These are phyloP conservation scores for Festucalex cinctus DNA, from an alignment of 2,113 vertebrate genomes.

Conservation along the genomic window DNA sequence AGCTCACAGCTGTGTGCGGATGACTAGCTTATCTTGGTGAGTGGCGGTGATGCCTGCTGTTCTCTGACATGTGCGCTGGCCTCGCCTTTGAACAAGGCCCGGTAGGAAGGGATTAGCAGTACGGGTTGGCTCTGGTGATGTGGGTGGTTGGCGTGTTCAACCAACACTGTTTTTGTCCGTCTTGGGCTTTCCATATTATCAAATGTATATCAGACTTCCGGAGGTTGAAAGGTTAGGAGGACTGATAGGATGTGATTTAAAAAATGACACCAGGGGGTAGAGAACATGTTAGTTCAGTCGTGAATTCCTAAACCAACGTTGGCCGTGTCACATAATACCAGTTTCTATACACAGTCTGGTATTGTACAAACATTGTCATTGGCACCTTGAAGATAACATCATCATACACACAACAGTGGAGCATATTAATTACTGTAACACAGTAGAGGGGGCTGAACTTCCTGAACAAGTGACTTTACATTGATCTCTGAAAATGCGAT, in stretches of 20 bases:
- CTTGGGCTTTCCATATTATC: slow-evolving; percentile 30
- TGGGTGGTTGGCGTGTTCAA: slow-evolving; percentile 9
- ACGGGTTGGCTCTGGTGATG: slow-evolving; percentile 21
- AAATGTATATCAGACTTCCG: slow-evolving; percentile 50
- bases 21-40: slow-evolving; percentile 54
- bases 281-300: slow-evolving; percentile 39
- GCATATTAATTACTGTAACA: slow-evolving; percentile 1
- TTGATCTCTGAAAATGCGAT: not conserved
- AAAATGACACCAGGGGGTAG: slow-evolving; percentile 28
- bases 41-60: slow-evolving; percentile 48
- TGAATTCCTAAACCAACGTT: slow-evolving; percentile 29
- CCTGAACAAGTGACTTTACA: not conserved
- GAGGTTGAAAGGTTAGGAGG: slow-evolving; percentile 44
- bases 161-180: slow-evolving; percentile 41
- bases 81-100: slow-evolving; percentile 56
- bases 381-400: slow-evolving; percentile 8
- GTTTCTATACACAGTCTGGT: slow-evolving; percentile 42
- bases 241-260: slow-evolving; percentile 43
- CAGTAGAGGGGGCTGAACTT: not conserved
- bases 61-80: slow-evolving; percentile 53
- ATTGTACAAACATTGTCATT: slow-evolving; percentile 42
- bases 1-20: slow-evolving; percentile 50
- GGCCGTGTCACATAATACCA: slow-evolving; percentile 38
- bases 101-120: slow-evolving; percentile 54
- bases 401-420: slow-evolving; percentile 6